Percentiles rank a stretch among this genome's conserved stretches.
phyloP scores from a whole-genome alignment of 2,797 vertebrate genomes.

The Apogon talboti region DNA sequence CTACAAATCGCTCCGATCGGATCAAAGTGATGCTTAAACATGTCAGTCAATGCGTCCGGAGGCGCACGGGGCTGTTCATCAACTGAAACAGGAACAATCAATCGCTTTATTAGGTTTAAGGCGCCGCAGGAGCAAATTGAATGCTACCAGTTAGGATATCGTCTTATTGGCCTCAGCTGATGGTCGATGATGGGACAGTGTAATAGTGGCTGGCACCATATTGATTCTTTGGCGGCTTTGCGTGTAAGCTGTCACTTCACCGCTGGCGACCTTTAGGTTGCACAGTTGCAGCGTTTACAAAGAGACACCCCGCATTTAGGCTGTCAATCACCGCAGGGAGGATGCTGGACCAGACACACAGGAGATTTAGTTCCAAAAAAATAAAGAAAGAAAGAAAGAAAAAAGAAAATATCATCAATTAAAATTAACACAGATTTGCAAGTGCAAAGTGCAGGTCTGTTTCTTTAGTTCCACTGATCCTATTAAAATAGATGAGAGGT shows the following conservation, averaged over 20 bases:
- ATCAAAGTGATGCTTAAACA: constrained; percentile 86
- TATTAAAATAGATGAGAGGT: constrained; percentile 8
- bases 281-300: constrained; percentile 57
- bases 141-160: constrained; percentile 85
- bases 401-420: not conserved
- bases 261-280: constrained; percentile 70
- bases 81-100: constrained; percentile 90
- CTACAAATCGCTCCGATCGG: constrained; percentile 55
- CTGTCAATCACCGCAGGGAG: constrained; percentile 40
- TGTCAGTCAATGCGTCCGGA: constrained; percentile 83
- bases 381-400: too few relatives aligned
- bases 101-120: constrained; percentile 88
- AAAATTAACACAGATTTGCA: not conserved
- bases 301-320: constrained; percentile 50
- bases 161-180: constrained; percentile 79
- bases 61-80: constrained; percentile 85
- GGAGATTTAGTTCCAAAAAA: not conserved
- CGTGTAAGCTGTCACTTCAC: constrained; percentile 78
- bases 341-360: not conserved
- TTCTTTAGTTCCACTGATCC: constrained; percentile 17
- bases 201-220: constrained; percentile 75
- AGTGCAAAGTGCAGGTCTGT: not conserved
- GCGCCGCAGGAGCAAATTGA: constrained; percentile 84
- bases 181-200: constrained; percentile 80
- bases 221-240: constrained; percentile 76